Base-by-base conservation (phyloP, 1,140 invertebrate genomes). In the Drosophila oshimai region DNA sequence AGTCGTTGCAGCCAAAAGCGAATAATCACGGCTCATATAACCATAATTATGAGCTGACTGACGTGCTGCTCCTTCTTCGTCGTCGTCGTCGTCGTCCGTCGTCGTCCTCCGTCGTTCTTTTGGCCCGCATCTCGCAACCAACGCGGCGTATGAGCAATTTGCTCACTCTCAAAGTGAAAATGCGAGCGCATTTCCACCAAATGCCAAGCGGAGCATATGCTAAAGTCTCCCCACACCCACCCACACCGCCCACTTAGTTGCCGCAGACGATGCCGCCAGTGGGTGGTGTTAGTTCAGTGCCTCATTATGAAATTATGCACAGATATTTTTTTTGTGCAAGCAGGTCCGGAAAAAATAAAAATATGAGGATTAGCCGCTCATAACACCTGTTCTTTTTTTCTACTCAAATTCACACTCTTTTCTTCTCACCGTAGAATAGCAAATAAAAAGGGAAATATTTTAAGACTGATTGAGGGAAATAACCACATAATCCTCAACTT, bases 221-320 rank as follows among this genome's bases (percentile, higher is more conserved):
- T 65, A 5, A 31, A 29, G 10, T 42, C 12, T 4, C 34, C 42
- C 33, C 17, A 18, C 10, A 26, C 24, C n/a, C n/a, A 7, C 12
- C 34, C 22, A 5, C 28, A 45, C n/a, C 18, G 28, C 17, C 9
- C 29, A 12, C 17, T 15, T 7, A 47, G 51, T 20, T 20, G 13
- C 50, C 36, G 50, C 36, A 24, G 28, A 57, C 28, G 45, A 26
- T 17, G 34, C 24, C 10, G 31, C 33, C 60, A n/a, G n/a, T n/a
- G n/a, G n/a, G n/a, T n/a, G n/a, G 51, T 80, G 64, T 79, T 79
- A 70, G 55, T 74, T 70, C 51, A 74, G 76, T 70, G 76, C 76
- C 57, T 79, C 76, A 74, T 79, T 79, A 79, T 79, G 70, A 70
- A 79, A 80, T 79, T 80, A 79, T 79, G 69, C 75, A 64, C 45